Evolutionary conservation across 2,888 invertebrate genomes (phyloP).

Genomic region (Eupithecia vulgata): DNA sequence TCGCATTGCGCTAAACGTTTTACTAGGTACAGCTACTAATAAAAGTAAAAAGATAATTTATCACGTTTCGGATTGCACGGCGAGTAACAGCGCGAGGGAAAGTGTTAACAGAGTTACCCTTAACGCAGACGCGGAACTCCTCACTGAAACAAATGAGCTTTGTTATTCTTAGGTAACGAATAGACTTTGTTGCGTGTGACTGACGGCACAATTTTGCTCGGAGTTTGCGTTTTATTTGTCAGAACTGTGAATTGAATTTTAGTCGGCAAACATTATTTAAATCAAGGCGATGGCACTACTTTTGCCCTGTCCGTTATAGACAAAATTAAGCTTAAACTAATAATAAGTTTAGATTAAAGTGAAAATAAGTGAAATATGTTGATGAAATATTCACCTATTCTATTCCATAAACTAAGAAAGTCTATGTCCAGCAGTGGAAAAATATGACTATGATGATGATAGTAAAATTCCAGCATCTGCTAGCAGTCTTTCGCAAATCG

Average conservation of each 20-base stretch:
- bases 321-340: not conserved
- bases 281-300: not conserved
- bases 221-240: conserved; percentile 8
- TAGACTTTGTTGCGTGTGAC: conserved; percentile 23
- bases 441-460: not conserved
- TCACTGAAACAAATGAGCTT: conserved; percentile 75
- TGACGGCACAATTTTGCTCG: conserved; percentile 17
- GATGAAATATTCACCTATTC: not conserved
- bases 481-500: too few relatives aligned
- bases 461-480: too few relatives aligned
- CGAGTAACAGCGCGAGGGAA: conserved; percentile 65
- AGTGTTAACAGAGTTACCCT: conserved; percentile 75
- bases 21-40: conserved; percentile 22
- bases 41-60: conserved; percentile 63
- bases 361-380: not conserved
- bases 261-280: not conserved
- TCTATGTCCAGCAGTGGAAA: not conserved
- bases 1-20: conserved; percentile 22
- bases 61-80: conserved; percentile 75
- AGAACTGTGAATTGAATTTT: not conserved
- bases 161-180: conserved; percentile 48
- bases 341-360: not conserved
- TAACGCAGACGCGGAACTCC: conserved; percentile 70
- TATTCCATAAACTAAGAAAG: not conserved
- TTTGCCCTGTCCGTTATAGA: not conserved